These are phyloP conservation scores for Melanogrammus aeglefinus DNA, from an alignment of 2,797 vertebrate genomes.

Conservation along the genomic window DNA sequence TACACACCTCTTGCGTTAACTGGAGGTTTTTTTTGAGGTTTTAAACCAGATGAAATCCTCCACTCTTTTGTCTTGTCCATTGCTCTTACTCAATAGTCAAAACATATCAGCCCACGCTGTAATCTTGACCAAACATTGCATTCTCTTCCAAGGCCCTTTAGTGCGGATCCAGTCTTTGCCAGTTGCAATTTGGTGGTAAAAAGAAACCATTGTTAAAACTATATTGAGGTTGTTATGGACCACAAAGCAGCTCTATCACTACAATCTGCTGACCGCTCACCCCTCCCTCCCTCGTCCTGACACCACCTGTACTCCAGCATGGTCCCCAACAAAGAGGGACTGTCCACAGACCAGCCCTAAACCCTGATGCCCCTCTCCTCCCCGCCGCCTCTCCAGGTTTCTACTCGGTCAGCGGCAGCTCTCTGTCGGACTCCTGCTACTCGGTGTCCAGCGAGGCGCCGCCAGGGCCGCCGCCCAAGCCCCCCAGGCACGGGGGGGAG, in stretches of 20 bases:
- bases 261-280: no score
- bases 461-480: constrained; percentile 40
- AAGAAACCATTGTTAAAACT: neutral
- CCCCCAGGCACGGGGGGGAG: constrained; percentile 60
- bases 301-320: neutral
- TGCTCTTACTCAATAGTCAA: neutral
- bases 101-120: neutral
- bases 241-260: neutral
- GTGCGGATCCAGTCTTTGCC: neutral
- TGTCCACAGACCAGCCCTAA: no score
- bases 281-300: neutral
- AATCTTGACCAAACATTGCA: neutral
- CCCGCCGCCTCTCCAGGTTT: constrained; percentile 64
- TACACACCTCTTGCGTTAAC: neutral
- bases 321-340: neutral
- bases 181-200: neutral
- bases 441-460: constrained; percentile 79
- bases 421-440: constrained; percentile 82
- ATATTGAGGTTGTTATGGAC: neutral
- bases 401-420: constrained; percentile 81
- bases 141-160: neutral
- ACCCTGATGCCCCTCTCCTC: neutral
- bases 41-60: neutral
- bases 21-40: neutral
- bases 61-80: neutral